A percentile compares a stretch with the other conserved stretches of the same genome.
Conservation (phyloP, 2,113 vertebrate species). For the Coptodon bakossiorum region DNA sequence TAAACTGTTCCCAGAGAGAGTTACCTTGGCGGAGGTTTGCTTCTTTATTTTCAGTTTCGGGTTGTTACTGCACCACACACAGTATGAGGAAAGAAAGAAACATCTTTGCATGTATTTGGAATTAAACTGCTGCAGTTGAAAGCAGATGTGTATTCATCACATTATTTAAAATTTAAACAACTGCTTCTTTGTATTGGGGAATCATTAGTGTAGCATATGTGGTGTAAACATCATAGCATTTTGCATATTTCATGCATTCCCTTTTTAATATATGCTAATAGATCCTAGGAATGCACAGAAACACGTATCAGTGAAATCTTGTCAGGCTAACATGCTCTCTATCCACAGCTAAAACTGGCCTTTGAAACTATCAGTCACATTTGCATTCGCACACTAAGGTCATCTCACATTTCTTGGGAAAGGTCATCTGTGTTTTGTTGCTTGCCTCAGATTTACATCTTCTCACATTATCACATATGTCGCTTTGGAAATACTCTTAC, state of each 20-base stretch:
- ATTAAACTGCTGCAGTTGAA: background rate
- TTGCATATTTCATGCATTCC: background rate
- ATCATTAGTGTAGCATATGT: background rate
- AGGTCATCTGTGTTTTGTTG: conserved; percentile 29
- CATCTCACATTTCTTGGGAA: conserved; percentile 9
- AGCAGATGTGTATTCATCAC: background rate
- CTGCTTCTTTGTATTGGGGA: background rate
- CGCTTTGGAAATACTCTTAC: background rate
- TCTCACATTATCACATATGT: background rate
- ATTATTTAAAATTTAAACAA: background rate
- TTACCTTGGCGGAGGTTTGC: background rate
- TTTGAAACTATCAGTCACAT: conserved; percentile 17
- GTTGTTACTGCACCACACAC: background rate
- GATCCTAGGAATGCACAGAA: background rate
- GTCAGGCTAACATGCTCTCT: background rate
- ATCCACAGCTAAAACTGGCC: background rate
- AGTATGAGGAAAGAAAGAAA: background rate
- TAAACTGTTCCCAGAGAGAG: background rate
- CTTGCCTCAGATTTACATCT: conserved; percentile 17
- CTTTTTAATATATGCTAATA: background rate
- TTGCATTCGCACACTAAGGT: conserved; percentile 20
- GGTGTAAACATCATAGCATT: background rate
- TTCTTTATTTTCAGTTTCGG: background rate
- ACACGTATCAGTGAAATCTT: background rate
- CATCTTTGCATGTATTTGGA: background rate